Percentiles rank a stretch among this genome's conserved stretches.
These are phyloP conservation scores for Hylaeus volcanicus DNA, from an alignment of 1,140 invertebrate genomes.

Conservation along the genomic window DNA sequence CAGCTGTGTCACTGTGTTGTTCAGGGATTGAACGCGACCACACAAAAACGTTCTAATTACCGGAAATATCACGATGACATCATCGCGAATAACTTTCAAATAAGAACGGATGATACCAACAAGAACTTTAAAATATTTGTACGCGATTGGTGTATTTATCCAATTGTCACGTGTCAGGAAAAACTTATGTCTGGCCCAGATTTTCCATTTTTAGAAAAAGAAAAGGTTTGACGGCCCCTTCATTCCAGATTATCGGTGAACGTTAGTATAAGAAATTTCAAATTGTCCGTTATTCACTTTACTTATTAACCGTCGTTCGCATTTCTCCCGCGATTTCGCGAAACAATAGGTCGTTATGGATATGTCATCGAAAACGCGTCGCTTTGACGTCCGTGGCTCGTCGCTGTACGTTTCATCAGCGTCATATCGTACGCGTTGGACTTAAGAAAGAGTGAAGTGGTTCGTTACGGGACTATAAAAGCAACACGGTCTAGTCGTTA, in stretches of 20 bases:
- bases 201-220: too few species aligned
- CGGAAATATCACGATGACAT: not conserved
- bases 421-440: slow-evolving; percentile 8
- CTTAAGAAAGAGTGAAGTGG: slow-evolving; percentile 14
- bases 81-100: not conserved
- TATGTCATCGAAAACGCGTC: slow-evolving; percentile 5
- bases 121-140: not conserved
- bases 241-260: too few species aligned
- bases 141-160: too few species aligned
- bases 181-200: too few species aligned
- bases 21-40: not conserved
- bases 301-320: slow-evolving; percentile 28
- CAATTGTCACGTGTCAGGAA: too few species aligned
- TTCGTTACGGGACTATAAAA: not conserved
- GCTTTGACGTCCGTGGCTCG: slow-evolving; percentile 10
- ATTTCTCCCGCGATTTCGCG: slow-evolving; percentile 34
- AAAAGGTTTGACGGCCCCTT: too few species aligned
- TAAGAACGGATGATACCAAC: not conserved
- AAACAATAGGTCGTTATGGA: slow-evolving; percentile 36
- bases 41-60: not conserved
- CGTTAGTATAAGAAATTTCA: too few species aligned
- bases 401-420: slow-evolving; percentile 14
- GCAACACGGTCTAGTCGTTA: not conserved
- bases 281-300: not conserved
- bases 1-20: not conserved